Conservation (phyloP, 2,113 vertebrate species). For the Furnarius figulus region DNA sequence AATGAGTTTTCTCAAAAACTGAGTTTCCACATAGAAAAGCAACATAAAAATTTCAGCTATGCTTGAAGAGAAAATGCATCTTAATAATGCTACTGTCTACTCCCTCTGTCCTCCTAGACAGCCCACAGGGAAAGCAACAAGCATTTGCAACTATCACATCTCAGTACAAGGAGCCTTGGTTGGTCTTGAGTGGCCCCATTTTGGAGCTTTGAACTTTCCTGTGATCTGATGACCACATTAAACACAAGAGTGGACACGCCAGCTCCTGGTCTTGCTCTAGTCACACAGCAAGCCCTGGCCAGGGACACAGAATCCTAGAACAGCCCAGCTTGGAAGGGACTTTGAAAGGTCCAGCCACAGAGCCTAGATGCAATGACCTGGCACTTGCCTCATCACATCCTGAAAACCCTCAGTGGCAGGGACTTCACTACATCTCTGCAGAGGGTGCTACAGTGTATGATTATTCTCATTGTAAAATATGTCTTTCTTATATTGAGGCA, state of each 20-base stretch:
- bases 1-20: not conserved
- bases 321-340: not conserved
- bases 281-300: not conserved
- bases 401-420: not conserved
- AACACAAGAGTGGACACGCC: not conserved
- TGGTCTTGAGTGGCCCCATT: not conserved
- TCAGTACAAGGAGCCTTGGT: accelerated
- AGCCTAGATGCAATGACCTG: not conserved
- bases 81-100: not conserved
- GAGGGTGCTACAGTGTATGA: not conserved
- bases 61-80: not conserved
- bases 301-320: not conserved
- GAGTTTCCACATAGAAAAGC: not conserved
- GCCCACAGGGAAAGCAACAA: not conserved
- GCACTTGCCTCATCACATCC: not conserved
- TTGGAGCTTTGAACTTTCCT: not conserved
- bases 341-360: not conserved
- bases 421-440: not conserved
- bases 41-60: not conserved
- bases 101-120: not conserved
- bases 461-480: not conserved
- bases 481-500: not conserved
- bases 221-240: not conserved
- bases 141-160: accelerated
- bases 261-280: not conserved